Evolutionary conservation across 2,797 vertebrate genomes (phyloP).

Genomic region (Staurois parvus): DNA sequence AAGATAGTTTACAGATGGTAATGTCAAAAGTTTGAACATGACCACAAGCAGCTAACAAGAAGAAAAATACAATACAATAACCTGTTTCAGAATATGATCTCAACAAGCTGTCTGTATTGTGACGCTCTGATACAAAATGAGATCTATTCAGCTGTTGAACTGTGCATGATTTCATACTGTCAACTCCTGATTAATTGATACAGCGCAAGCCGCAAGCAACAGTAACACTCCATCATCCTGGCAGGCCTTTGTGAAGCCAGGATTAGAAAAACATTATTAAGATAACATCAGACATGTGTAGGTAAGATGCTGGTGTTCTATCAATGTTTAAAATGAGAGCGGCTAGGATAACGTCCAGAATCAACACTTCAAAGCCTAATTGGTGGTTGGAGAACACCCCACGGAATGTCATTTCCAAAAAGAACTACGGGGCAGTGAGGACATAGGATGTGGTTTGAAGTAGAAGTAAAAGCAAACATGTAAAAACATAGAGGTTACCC

Average conservation of each 20-base stretch:
- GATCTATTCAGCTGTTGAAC: constrained; percentile 67
- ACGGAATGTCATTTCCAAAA: neutral
- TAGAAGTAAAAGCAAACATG: no score
- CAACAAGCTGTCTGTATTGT: neutral
- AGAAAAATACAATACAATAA: neutral
- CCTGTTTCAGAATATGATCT: neutral
- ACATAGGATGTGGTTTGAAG: no score
- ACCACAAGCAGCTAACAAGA: neutral
- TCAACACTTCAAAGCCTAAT: constrained; percentile 40
- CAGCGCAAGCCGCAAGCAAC: constrained; percentile 63
- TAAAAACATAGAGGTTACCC: no score
- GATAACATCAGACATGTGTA: constrained; percentile 65
- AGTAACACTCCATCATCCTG: constrained; percentile 68
- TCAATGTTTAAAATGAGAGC: constrained; percentile 62
- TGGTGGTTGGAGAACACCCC: neutral
- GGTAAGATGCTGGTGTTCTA: constrained; percentile 61
- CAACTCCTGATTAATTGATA: constrained; percentile 66
- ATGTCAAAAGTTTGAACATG: neutral
- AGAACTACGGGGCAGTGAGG: no score
- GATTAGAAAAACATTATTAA: constrained; percentile 63
- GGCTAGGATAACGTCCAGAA: constrained; percentile 61
- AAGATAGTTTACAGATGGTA: neutral
- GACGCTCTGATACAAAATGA: constrained; percentile 65
- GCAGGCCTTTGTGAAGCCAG: constrained; percentile 59
- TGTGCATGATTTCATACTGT: constrained; percentile 70